These are phyloP conservation scores for Cyanoderma ruficeps DNA, from an alignment of 2,113 vertebrate genomes.

Conservation along the genomic window DNA sequence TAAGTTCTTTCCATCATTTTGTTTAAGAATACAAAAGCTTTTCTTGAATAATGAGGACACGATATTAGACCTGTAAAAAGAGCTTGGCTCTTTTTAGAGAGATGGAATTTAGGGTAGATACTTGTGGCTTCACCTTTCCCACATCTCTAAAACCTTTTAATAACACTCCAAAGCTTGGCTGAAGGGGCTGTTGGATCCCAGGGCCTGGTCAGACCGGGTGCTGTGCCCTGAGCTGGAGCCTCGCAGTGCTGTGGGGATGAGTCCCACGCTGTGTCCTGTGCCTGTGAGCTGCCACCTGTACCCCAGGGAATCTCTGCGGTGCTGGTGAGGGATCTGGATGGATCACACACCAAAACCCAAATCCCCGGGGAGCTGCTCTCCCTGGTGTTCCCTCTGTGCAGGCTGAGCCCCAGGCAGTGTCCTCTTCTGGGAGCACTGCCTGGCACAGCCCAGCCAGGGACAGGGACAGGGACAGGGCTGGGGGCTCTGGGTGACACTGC, in stretches of 20 bases:
- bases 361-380: neutral
- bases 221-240: neutral
- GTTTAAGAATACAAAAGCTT: neutral
- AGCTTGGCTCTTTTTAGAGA: neutral
- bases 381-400: neutral
- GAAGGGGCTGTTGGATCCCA: neutral
- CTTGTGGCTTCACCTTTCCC: neutral
- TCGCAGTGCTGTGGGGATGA: accelerated
- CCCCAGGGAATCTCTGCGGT: neutral
- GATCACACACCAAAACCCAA: neutral
- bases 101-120: neutral
- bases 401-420: neutral
- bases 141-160: neutral
- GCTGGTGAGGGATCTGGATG: accelerated
- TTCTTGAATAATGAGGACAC: neutral
- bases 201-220: neutral
- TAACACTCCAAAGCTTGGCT: neutral
- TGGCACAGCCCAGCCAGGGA: neutral
- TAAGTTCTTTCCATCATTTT: neutral
- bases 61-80: neutral
- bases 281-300: accelerated
- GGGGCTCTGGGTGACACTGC: neutral
- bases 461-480: neutral
- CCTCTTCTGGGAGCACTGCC: neutral
- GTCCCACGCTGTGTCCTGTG: neutral